phyloP scores from a whole-genome alignment of 1,140 invertebrate species.

The Trachymyrmex septentrionalis region DNA sequence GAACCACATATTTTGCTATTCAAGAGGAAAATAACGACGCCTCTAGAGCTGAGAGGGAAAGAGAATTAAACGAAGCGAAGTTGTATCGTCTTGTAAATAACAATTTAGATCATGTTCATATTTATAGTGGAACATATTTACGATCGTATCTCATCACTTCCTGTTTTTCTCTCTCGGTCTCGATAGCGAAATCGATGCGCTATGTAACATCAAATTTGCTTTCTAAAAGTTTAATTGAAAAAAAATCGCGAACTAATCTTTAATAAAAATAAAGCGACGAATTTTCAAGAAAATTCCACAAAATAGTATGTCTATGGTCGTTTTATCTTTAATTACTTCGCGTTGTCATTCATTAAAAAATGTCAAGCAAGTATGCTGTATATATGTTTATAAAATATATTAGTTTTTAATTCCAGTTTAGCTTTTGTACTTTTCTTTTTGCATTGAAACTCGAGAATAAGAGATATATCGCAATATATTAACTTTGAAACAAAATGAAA shows the following conservation, averaged over 20 bases:
- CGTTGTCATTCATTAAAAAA: slow-evolving; percentile 64
- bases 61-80: slow-evolving; percentile 72
- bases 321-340: slow-evolving; percentile 63
- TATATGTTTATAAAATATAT: slow-evolving; percentile 78
- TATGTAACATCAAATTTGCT: background rate
- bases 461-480: background rate
- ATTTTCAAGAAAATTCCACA: slow-evolving; percentile 32
- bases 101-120: slow-evolving; percentile 76
- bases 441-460: slow-evolving; percentile 1
- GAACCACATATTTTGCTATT: slow-evolving; percentile 91
- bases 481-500: slow-evolving; percentile 9
- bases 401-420: slow-evolving; percentile 72
- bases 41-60: slow-evolving; percentile 76
- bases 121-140: slow-evolving; percentile 66
- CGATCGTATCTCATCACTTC: background rate
- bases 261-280: background rate
- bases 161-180: background rate
- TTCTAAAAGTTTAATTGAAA: slow-evolving; percentile 13
- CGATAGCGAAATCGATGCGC: background rate
- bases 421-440: slow-evolving; percentile 45
- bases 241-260: background rate
- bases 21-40: slow-evolving; percentile 88
- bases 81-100: slow-evolving; percentile 65
- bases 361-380: slow-evolving; percentile 77
- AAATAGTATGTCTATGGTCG: slow-evolving; percentile 36